Percentiles rank a stretch among this genome's conserved stretches.
These are phyloP conservation scores for Lamellibrachia columna DNA, from an alignment of 2,888 invertebrate genomes.

Conservation along the genomic window DNA sequence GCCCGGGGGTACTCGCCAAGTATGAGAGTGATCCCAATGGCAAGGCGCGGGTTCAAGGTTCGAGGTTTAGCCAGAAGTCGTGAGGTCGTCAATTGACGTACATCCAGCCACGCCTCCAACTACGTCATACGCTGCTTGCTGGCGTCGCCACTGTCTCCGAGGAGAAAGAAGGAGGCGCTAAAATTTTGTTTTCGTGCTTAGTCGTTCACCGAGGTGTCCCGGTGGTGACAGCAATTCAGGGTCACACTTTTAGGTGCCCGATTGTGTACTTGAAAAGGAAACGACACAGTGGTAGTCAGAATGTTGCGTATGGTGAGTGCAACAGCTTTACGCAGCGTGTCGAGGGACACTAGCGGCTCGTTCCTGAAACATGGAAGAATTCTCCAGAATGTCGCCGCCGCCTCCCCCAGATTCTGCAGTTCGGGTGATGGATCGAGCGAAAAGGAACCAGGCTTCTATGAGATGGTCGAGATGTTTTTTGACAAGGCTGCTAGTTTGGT, in stretches of 20 bases:
- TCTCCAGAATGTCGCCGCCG: background rate
- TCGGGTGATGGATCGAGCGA: slow-evolving; percentile 9
- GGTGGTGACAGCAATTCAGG: background rate
- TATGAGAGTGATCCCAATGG: background rate
- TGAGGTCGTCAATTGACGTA: background rate
- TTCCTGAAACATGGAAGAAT: background rate
- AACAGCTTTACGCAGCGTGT: background rate
- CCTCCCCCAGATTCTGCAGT: background rate
- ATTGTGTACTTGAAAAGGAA: background rate
- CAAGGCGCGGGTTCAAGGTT: background rate
- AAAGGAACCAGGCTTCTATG: slow-evolving; percentile 38
- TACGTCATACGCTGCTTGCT: background rate
- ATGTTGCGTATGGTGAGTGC: background rate
- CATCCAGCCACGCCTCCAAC: background rate
- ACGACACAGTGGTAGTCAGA: background rate
- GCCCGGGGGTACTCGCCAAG: too few relatives aligned
- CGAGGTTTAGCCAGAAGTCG: background rate
- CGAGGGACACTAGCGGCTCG: background rate
- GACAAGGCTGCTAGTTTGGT: slow-evolving; percentile 87
- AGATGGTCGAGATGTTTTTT: slow-evolving; percentile 92
- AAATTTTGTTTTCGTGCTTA: background rate
- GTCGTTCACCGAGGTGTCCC: background rate
- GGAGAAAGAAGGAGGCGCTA: background rate
- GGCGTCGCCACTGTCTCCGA: background rate
- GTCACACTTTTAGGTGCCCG: background rate